Conservation (phyloP, 2,113 vertebrate species). For the Coryphaenoides rupestris region DNA sequence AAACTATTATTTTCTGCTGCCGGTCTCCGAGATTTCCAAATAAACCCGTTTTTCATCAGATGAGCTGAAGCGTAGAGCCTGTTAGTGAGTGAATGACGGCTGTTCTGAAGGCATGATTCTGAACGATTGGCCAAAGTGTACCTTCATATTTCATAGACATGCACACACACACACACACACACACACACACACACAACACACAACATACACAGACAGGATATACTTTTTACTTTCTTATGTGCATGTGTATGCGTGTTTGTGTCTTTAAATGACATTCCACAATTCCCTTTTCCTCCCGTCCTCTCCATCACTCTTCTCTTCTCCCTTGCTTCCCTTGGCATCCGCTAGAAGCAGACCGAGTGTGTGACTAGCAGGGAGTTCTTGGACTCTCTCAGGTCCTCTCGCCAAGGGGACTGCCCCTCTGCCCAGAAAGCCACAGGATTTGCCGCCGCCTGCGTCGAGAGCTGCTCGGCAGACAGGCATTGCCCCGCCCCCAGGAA, state of each 20-base stretch:
- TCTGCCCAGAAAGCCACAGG: slow-evolving; percentile 51
- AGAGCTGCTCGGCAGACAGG: slow-evolving; percentile 64
- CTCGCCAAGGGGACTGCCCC: slow-evolving; percentile 68
- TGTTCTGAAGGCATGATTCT: slow-evolving; percentile 14
- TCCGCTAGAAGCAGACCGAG: slow-evolving; percentile 66
- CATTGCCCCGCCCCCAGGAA: slow-evolving; percentile 66
- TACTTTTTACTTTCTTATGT: slow-evolving; percentile 15
- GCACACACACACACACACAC: neutral
- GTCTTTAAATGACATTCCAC: neutral
- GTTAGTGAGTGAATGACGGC: slow-evolving; percentile 41
- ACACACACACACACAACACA: neutral
- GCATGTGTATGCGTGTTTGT: slow-evolving; percentile 7
- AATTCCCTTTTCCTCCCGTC: slow-evolving; percentile 12
- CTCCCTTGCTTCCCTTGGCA: slow-evolving; percentile 1
- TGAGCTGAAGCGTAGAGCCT: slow-evolving; percentile 51
- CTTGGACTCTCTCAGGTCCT: slow-evolving; percentile 57
- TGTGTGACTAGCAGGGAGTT: slow-evolving; percentile 68
- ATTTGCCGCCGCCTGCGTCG: slow-evolving; percentile 70
- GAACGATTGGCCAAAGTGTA: neutral
- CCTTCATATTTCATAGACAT: neutral
- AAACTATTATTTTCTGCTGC: slow-evolving; percentile 51
- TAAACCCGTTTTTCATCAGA: slow-evolving; percentile 61
- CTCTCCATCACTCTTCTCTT: slow-evolving; percentile 12
- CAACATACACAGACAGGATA: slow-evolving; percentile 4
- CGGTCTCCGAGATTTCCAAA: slow-evolving; percentile 39